Evolutionary conservation across 2,113 vertebrate species (phyloP), one percentile per base, ranked within the genome.

Genomic region (Hirundichthys speculiger): DNA sequence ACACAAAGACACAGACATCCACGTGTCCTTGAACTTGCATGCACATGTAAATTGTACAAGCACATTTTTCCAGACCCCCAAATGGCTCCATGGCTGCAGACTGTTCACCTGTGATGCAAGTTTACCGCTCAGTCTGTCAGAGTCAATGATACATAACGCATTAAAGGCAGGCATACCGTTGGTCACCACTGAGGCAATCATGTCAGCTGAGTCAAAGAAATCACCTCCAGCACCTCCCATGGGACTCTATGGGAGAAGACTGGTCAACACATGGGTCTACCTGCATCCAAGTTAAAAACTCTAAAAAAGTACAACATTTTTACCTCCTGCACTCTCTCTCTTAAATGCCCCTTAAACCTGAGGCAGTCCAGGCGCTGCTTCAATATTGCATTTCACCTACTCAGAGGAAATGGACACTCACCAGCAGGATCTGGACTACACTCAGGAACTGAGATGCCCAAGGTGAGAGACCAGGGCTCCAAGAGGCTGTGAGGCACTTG

Each of bases 311-410:
- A 1, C 25, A 14, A 18, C 55, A 12, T 19, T 18, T 39, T 74
- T 52, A 64, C 56, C 45, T 27, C 42, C 55, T 62, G 45, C 14
- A 15, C 41, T 53, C 34, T 70, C 11, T 27, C 38, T 53, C 13
- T 55, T 38, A 34, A 60, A 41, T 49, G n/a, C 57, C n/a, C 60
- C 60, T n/a, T 12, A 53, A 53, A 64, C 30, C 30, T 34, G 30
- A 34, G 30, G 62, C 40, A 55, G 27, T 64, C 11, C 13, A 14
- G 55, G 41, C 62, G 64, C 63, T 51, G 24, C 67, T 74, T 67
- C 60, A 65, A 75, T 79, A 90, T 90, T 89, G 79, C 46, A 89
- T 91, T 90, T 90, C 84, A 83, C 74, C 74, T 57, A 86, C 82
- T 86, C 86, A 87, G 82, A 84, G 85, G 63, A 92, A 92, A 92